Evolutionary conservation across 2,888 invertebrate genomes (phyloP), one percentile per base, ranked within the genome.

Genomic region (Chironomus riparius): DNA sequence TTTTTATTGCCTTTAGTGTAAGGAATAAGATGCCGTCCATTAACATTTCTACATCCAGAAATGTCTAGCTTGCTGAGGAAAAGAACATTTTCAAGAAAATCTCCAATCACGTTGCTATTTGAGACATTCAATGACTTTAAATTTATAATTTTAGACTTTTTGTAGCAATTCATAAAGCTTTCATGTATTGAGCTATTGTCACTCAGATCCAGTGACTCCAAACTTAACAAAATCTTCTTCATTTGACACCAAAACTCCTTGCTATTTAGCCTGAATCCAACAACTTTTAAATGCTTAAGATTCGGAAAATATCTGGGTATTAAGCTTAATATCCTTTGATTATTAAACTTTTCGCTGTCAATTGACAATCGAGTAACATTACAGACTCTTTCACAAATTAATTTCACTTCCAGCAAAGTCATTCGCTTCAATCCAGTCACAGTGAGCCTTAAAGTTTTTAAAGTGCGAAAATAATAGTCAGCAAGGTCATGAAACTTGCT

Each of bases 291-390:
- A 50, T 68, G 13, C 24, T 50, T 24, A 12, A 75, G 21, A 15
- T 68, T 48, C 15, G 13, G 21, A 15, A 68, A 68, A 50, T 75
- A 75, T 69, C 48, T 75, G 22, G 75, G 68, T 15, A 75, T 68
- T 7, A 75, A 69, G 21, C 68, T 50, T 15, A 75, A 38, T n/a
- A 75, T 68, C 68, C 75, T 68, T 22, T 47, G 48, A 21, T 56
- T 48, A 21, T 68, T 15, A 48, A 75, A 75, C 47, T 75, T 75
- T 10, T 75, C 75, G 22, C 75, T 75, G 56, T 15, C 68, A 4
- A 75, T 50, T 15, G 69, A 12, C 4, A 68, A 4, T 22, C 5
- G 68, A 0, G 6, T 3, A 22, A 69, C 15, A n/a, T 28, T 21
- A 2, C 75, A 68, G 48, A 56, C 68, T 7, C 5, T 12, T 47